Evolutionary conservation across 2,113 vertebrate species (phyloP).

Genomic region (Bambusicola thoracicus): DNA sequence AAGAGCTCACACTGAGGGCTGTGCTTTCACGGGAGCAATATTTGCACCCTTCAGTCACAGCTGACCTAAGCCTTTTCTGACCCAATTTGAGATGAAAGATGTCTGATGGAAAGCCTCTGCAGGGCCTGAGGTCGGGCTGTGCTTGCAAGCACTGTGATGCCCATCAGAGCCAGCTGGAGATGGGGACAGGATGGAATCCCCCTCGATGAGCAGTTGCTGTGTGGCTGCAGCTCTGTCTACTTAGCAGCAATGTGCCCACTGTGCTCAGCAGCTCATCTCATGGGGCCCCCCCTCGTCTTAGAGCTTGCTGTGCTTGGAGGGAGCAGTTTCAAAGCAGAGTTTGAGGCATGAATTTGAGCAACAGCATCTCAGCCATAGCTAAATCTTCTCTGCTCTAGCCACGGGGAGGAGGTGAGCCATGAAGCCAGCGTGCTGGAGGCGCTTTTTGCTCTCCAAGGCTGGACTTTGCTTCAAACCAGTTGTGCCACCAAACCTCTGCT

Average conservation of each 20-base stretch:
- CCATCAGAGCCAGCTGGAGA: not conserved
- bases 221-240: not conserved
- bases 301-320: rapidly evolving
- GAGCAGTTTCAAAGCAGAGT: not conserved
- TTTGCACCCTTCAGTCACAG: not conserved
- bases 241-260: not conserved
- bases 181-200: not conserved
- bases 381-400: not conserved
- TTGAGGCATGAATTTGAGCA: not conserved
- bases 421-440: not conserved
- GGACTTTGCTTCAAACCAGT: not conserved
- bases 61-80: not conserved
- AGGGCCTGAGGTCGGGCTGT: rapidly evolving
- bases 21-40: rapidly evolving
- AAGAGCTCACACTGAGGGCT: not conserved
- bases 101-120: not conserved
- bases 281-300: not conserved
- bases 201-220: not conserved
- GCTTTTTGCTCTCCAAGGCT: not conserved
- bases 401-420: not conserved
- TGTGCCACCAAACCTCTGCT: not conserved
- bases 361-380: not conserved
- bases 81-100: not conserved
- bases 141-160: rapidly evolving
- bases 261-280: not conserved